Conservation (phyloP, 1,140 invertebrate genomes). For the Cylas formicarius region DNA sequence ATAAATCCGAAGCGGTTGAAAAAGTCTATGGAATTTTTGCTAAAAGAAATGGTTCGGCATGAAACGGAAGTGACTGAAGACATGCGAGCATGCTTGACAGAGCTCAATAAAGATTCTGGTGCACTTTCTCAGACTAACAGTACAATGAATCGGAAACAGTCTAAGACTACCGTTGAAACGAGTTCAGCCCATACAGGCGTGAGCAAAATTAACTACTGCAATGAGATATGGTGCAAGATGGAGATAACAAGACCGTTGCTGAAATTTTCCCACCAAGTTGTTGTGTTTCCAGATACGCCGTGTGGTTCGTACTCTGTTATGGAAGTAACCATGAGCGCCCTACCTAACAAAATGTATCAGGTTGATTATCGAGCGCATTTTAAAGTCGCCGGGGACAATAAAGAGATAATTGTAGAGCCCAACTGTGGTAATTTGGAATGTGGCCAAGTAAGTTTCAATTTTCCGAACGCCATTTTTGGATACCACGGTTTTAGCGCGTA, state of each 20-base stretch:
- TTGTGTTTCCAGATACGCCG: constrained; percentile 32
- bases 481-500: constrained; percentile 14
- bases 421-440: constrained; percentile 23
- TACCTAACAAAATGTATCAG: not conserved
- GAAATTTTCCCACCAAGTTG: constrained; percentile 23
- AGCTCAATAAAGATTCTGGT: no score
- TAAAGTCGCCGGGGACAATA: constrained; percentile 23
- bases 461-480: constrained; percentile 7
- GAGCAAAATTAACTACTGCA: constrained; percentile 11
- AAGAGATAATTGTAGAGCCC: constrained; percentile 27
- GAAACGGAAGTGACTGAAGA: no score
- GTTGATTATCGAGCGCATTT: constrained; percentile 21
- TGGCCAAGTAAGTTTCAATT: constrained; percentile 15
- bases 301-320: constrained; percentile 30
- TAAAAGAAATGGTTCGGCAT: not conserved
- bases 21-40: constrained; percentile 7
- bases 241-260: constrained; percentile 11
- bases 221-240: constrained; percentile 16
- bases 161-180: no score
- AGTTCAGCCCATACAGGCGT: no score
- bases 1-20: constrained; percentile 15
- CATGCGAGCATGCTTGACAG: no score
- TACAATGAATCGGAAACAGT: no score
- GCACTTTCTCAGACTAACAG: no score
- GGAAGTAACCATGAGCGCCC: constrained; percentile 17